Evolutionary conservation across 2,888 invertebrate species (phyloP).

Genomic region (Sepioteuthis lessoniana): DNA sequence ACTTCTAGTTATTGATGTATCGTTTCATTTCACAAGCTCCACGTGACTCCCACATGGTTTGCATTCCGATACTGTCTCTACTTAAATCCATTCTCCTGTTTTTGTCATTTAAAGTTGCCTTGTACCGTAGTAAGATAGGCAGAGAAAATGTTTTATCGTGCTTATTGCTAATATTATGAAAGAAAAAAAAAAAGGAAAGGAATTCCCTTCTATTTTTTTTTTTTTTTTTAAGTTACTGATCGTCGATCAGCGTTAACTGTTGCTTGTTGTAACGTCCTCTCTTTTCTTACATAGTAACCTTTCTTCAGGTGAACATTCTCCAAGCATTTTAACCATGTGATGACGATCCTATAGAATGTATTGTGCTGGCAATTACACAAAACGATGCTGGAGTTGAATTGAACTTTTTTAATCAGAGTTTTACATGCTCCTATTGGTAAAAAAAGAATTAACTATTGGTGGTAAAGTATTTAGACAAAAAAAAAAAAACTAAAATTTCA

Average conservation of each 20-base stretch:
- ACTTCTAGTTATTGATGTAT: neutral
- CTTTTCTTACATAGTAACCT: neutral
- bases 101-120: neutral
- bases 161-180: neutral
- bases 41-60: neutral
- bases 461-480: neutral
- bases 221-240: too few relatives aligned
- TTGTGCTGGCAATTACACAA: too few relatives aligned
- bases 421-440: too few relatives aligned
- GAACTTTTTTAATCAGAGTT: too few relatives aligned
- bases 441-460: neutral
- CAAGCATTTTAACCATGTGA: too few relatives aligned
- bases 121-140: neutral
- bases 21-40: neutral
- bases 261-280: neutral
- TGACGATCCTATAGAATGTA: too few relatives aligned
- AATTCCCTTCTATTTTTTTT: neutral
- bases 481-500: neutral
- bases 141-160: neutral
- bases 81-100: neutral
- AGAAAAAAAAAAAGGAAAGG: too few relatives aligned
- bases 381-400: neutral
- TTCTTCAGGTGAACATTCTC: neutral
- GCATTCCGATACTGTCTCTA: neutral
- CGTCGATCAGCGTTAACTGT: neutral